Evolutionary conservation across 2,113 vertebrate species (phyloP).

Genomic region (Actenoides lindsayi): DNA sequence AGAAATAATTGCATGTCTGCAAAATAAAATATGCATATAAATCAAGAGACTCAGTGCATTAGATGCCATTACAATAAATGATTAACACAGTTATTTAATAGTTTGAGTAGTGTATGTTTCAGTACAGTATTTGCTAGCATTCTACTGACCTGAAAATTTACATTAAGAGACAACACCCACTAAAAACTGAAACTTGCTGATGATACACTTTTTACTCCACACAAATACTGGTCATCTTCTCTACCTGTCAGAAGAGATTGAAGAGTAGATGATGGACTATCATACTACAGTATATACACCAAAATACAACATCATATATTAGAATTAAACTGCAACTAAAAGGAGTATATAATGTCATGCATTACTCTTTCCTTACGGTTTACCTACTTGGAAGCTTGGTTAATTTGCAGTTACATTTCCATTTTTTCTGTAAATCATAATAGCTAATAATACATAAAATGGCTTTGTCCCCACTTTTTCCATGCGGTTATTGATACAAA

Average conservation of each 20-base stretch:
- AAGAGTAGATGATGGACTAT: conserved; percentile 3
- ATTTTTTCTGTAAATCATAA: background rate
- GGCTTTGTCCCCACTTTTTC: conserved; percentile 1
- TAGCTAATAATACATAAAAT: no score
- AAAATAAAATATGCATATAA: conserved; percentile 71
- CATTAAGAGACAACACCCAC: conserved; percentile 20
- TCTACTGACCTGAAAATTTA: conserved; percentile 46
- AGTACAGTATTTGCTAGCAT: conserved; percentile 52
- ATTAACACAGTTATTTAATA: conserved; percentile 65
- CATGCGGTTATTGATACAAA: conserved; percentile 20
- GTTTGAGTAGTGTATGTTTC: conserved; percentile 59
- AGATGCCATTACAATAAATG: conserved; percentile 66
- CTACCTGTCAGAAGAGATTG: background rate
- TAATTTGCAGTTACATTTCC: background rate
- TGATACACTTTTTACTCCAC: conserved; percentile 39
- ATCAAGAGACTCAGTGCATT: conserved; percentile 71
- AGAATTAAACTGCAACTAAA: conserved; percentile 15
- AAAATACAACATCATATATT: background rate
- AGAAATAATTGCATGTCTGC: conserved; percentile 73
- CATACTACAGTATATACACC: conserved; percentile 11
- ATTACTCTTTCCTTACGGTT: background rate
- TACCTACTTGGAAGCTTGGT: background rate
- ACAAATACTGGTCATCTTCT: conserved; percentile 12
- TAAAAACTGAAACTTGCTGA: conserved; percentile 40
- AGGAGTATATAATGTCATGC: background rate